phyloP scores from a whole-genome alignment of 1,140 invertebrate species.

The Drosophila navojoa region DNA sequence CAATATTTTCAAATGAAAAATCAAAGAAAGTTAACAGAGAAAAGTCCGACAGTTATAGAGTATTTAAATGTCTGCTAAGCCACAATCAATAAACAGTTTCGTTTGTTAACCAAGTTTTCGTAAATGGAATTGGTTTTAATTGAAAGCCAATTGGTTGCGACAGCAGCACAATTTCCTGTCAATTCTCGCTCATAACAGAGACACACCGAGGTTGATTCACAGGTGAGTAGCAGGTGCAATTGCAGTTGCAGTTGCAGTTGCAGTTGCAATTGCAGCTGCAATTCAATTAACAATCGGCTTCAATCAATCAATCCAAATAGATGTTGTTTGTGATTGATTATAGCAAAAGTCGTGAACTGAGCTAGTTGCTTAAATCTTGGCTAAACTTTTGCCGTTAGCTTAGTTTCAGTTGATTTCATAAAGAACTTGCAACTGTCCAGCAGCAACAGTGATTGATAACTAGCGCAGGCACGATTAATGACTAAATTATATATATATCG shows the following conservation, averaged over 20 bases:
- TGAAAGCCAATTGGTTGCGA: conserved; percentile 55
- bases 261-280: conserved; percentile 13
- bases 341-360: conserved; percentile 4
- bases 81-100: neutral
- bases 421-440: neutral
- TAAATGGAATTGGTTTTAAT: conserved; percentile 64
- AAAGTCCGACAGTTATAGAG: neutral
- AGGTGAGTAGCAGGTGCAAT: conserved; percentile 13
- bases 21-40: no score
- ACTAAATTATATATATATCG: no score
- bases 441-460: neutral
- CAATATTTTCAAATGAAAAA: no score
- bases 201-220: neutral
- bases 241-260: neutral
- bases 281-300: conserved; percentile 71
- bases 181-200: conserved; percentile 24
- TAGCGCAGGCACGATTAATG: neutral
- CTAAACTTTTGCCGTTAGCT: neutral
- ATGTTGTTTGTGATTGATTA: conserved; percentile 18
- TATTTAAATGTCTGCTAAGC: neutral
- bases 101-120: conserved; percentile 3
- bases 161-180: conserved; percentile 68
- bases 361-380: neutral
- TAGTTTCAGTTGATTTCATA: neutral
- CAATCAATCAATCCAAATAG: conserved; percentile 49